Base-by-base conservation (phyloP, 2,113 vertebrate species). In the Platichthys stellatus region DNA sequence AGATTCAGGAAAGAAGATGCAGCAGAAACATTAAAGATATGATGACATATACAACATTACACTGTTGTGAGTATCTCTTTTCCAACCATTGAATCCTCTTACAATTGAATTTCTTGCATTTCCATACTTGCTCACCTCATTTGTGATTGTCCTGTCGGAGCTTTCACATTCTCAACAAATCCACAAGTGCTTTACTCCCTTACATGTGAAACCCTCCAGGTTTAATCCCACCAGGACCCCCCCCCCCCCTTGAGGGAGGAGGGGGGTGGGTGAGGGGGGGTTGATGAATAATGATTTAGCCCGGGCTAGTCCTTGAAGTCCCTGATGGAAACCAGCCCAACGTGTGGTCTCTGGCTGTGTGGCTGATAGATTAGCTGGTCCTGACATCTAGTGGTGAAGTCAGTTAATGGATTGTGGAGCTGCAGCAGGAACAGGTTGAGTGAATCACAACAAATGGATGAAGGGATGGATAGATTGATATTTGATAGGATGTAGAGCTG, bases 341-440 rank as follows among this genome's bases (percentile, higher is more conserved):
- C 17, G 26, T 59, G 23, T 28, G 26, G 26, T 31, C 28, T 31
- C 28, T 31, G 28, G 28, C 28, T 31, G 28, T 31, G 31, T 56
- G 20, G 15, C 58, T 26, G 13, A 74, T 75, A 74, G 2, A 23
- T 56, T 74, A 63, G 28, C 26, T 72, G 45, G 12, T 47, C 58
- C 74, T 90, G 90, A 83, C 87, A 83, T 83, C 89, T 90, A 83
- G 79, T 86, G 90, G 89, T 62, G 13, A 35, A 45, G 20, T 3
- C 14, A 64, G 57, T 10, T 40, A 26, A 26, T 86, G 57, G 78
- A 14, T 31, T 31, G 31, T 31, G 31, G 31, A 31, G 31, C 1
- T 31, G 31, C 31, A 31, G 23, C 51, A 14, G 14, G 7, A 4
- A 21, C 31, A 21, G 45, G 9, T 20, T 56, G 31, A 54, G 45